Evolutionary conservation across 2,797 vertebrate genomes (phyloP), one percentile per base, ranked within the genome.

Genomic region (Glossophaga mutica): DNA sequence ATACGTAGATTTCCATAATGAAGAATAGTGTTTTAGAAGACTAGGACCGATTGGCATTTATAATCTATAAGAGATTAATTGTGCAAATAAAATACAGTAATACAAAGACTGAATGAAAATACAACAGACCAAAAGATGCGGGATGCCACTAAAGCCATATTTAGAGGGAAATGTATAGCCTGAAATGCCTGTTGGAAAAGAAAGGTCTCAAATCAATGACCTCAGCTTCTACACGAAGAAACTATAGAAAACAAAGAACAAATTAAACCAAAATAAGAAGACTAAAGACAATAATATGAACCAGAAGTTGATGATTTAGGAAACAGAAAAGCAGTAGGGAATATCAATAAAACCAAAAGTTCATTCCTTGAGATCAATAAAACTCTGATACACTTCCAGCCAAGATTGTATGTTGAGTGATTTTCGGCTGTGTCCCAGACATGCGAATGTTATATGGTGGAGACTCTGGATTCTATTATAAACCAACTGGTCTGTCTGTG

Each of bases 281-380:
- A 91, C 37, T 21, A 50, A 57, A 46, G n/a, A 68, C 15, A 44
- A 10, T 50, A 70, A 48, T 68, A 57, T 26, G 73, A 62, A 83
- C n/a, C 52, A 93, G 57, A 87, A 81, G 52, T 37, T n/a, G 73
- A 26, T 83, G 48, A 48, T 52, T 26, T 0, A 71, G 73, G 74
- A 83, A 93, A 79, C 52, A 87, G 39, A 91, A 83, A 78, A 42
- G 14, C 55, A 42, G 2, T 39, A 94, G 81, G 79, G n/a, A 87
- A 97, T 95, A 92, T 57, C 42, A 76, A 6, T 71, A 62, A 65
- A 94, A 55, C 44, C 52, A 44, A 74, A 90, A n/a, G 57, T 48
- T 94, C 29, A 86, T 89, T 94, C 70, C 67, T 78, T 34, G 42
- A 79, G 14, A 48, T 89, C 59, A 83, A 50, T 73, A 74, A 87